These are phyloP conservation scores for Liopterus haemorrhoidalis DNA, from an alignment of 2,888 invertebrate species.

Conservation along the genomic window DNA sequence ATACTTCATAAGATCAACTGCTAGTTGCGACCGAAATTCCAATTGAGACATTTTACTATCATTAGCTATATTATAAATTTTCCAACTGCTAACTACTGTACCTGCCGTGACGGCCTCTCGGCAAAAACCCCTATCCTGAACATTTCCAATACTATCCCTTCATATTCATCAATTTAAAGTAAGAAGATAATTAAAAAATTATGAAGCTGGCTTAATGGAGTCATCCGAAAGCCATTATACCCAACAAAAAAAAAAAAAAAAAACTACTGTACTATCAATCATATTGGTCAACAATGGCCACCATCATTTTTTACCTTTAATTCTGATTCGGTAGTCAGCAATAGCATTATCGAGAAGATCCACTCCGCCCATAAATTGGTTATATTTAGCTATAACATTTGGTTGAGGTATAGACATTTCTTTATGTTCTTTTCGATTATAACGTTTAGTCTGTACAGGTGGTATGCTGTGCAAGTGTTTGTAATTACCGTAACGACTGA, in stretches of 20 bases:
- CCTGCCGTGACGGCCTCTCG: no score
- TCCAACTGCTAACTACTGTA: conserved; percentile 31
- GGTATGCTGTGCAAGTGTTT: not conserved
- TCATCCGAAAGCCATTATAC: no score
- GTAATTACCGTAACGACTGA: not conserved
- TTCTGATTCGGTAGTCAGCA: conserved; percentile 29
- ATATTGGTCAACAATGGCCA: conserved; percentile 32
- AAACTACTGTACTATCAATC: conserved; percentile 27
- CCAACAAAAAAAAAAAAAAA: no score
- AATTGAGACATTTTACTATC: conserved; percentile 27
- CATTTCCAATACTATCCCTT: no score
- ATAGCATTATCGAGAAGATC: conserved; percentile 26
- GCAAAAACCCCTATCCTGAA: no score
- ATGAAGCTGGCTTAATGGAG: no score
- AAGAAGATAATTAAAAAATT: no score
- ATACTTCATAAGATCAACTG: no score
- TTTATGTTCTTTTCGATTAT: no score
- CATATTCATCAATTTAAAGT: no score
- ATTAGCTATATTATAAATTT: conserved; percentile 27
- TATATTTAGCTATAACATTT: conserved; percentile 18
- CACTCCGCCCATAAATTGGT: conserved; percentile 24
- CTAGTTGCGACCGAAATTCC: conserved; percentile 27
- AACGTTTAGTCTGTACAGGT: no score
- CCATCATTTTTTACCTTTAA: conserved; percentile 32
- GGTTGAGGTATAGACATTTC: conserved; percentile 14